Percentiles rank a stretch among this genome's conserved stretches.
Evolutionary conservation across 1,140 invertebrate species (phyloP).

Genomic region (Phocides pigmalion): DNA sequence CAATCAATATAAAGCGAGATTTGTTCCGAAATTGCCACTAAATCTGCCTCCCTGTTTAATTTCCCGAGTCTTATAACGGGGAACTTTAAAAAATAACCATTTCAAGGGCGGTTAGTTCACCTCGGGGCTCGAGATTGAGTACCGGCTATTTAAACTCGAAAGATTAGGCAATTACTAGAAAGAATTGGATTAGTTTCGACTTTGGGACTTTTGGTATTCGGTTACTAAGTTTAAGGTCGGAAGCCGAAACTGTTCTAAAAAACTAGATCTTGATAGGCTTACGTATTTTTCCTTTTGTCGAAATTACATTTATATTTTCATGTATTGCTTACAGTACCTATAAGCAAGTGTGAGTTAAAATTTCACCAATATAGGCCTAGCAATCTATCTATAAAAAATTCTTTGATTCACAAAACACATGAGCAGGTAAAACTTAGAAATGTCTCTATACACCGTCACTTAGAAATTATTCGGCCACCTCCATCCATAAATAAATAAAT

Average conservation of each 20-base stretch:
- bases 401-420: neutral
- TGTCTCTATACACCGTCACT: neutral
- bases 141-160: constrained; percentile 62
- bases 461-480: constrained; percentile 21
- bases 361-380: neutral
- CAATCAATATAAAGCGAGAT: constrained; percentile 70
- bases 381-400: neutral
- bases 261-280: too few relatives aligned
- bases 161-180: constrained; percentile 67
- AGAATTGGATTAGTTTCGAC: constrained; percentile 59
- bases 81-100: constrained; percentile 73
- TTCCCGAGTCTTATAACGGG: constrained; percentile 51
- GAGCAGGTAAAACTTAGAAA: constrained; percentile 1
- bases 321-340: too few relatives aligned
- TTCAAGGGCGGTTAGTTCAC: constrained; percentile 70
- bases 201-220: constrained; percentile 35
- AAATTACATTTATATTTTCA: too few relatives aligned
- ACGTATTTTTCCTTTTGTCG: too few relatives aligned
- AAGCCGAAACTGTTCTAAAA: too few relatives aligned
- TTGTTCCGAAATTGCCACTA: constrained; percentile 62
- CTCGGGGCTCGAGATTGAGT: constrained; percentile 60
- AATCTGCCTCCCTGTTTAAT: constrained; percentile 63
- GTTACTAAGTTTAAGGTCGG: constrained; percentile 7
- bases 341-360: too few relatives aligned
- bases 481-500: constrained; percentile 69